Base-by-base conservation (phyloP, 1,140 invertebrate genomes). In the Ceratina calcarata region DNA sequence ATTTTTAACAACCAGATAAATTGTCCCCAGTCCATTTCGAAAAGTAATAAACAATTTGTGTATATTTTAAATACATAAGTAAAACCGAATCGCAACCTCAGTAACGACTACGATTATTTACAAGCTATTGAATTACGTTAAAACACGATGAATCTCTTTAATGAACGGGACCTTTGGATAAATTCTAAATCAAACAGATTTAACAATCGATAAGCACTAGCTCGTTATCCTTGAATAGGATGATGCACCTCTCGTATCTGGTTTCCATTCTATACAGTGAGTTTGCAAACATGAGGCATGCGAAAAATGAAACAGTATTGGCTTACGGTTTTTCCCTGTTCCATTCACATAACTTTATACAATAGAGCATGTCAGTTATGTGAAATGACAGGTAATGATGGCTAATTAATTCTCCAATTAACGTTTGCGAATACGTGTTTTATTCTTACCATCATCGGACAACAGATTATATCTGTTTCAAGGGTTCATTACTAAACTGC, bases 391-490 rank as follows among this genome's bases (percentile, higher is more conserved):
- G 3, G 7, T 51, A 32, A 60, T 27, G 53, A 10, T 27, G 3
- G 75, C n/a, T 70, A 70, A 77, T 77, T 45, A 24, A 77, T 77
- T 22, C 37, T 51, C 45, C 75, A 37, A 70, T 62, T 51, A 53
- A 12, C 1, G 1, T 20, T 16, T 8, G 8, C 27, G 22, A 13
- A 8, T 76, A n/a, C 1, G 32, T 57, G 12, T 68, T 58, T 32
- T 49, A 15, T 10, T 32, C 13, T 16, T 16, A 2, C 18, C 1
- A 20, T 66, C 2, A 37, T 32, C 58, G 58, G 45, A 20, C 22
- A 55, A n/a, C 3, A 65, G 45, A 70, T 20, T 13, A 53, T 16
- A 10, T 22, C 16, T 55, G 22, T 32, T 22, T n/a, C 51, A 32
- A 24, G 4, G 4, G 13, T 16, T 71, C 15, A 16, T 12, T 18